Conservation (phyloP, 2,888 invertebrate genomes). For the Drosophila yooni region DNA sequence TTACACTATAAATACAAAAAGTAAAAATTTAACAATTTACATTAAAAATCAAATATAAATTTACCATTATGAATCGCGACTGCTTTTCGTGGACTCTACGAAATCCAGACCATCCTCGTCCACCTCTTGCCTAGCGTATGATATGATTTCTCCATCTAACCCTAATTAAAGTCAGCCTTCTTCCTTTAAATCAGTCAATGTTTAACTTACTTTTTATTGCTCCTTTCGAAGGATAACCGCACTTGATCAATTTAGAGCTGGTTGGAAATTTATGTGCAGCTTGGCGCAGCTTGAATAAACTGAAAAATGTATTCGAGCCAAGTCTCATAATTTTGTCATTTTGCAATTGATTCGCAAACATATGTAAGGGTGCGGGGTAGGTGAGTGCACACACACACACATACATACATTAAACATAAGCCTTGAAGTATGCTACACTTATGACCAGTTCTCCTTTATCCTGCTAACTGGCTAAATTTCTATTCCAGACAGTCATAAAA, state of each 20-base stretch:
- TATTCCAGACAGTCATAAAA: slow-evolving; percentile 60
- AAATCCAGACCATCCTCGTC: too few relatives aligned
- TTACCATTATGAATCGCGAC: too few relatives aligned
- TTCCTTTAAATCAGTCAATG: neutral
- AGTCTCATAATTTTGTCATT: slow-evolving; percentile 23
- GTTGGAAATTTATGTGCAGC: neutral
- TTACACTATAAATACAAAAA: too few relatives aligned
- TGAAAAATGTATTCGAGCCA: neutral
- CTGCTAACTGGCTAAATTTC: slow-evolving; percentile 29
- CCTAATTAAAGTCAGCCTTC: neutral
- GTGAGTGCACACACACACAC: slow-evolving; percentile 1
- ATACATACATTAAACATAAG: slow-evolving; percentile 13
- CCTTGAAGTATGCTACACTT: slow-evolving; percentile 18
- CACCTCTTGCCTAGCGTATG: too few relatives aligned
- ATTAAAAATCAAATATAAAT: too few relatives aligned
- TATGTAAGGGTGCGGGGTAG: slow-evolving; percentile 4
- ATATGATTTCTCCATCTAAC: too few relatives aligned
- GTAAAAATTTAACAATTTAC: too few relatives aligned
- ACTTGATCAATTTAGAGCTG: neutral
- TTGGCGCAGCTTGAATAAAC: neutral
- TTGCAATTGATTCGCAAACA: slow-evolving; percentile 29
- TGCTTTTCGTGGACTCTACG: too few relatives aligned
- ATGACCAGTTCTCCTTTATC: neutral
- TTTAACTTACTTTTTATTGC: neutral
- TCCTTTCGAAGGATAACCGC: neutral